A percentile compares a stretch with the other conserved stretches of the same genome.
Conservation (phyloP, 2,113 vertebrate species). For the Neolamprologus falcicula region DNA sequence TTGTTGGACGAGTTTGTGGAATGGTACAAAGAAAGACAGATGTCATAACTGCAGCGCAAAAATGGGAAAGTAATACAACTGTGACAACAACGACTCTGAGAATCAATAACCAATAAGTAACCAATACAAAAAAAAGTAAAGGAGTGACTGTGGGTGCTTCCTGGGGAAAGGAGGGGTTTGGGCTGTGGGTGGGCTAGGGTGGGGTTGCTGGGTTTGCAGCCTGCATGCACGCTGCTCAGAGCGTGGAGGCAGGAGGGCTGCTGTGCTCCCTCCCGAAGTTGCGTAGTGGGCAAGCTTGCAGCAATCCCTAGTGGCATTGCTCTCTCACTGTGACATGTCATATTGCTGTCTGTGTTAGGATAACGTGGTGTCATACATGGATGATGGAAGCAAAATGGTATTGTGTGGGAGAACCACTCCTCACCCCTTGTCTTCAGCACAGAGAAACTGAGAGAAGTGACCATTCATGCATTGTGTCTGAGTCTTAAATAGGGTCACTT, state of each 20-base stretch:
- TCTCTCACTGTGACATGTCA: conserved; percentile 91
- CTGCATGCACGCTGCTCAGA: conserved; percentile 79
- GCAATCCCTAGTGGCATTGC: conserved; percentile 75
- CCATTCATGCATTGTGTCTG: conserved; percentile 49
- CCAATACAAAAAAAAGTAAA: conserved; percentile 45
- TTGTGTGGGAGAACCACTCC: conserved; percentile 53
- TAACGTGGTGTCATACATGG: conserved; percentile 26
- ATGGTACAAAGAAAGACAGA: conserved; percentile 99
- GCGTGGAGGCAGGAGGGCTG: conserved; percentile 68
- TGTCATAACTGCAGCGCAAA: conserved; percentile 78
- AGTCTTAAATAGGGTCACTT: conserved; percentile 55
- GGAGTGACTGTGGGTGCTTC: conserved; percentile 55
- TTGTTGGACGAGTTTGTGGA: conserved; percentile 99
- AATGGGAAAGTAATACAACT: conserved; percentile 30
- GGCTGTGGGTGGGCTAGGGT: conserved; percentile 55
- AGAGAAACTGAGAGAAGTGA: conserved; percentile 43
- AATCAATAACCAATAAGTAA: conserved; percentile 62
- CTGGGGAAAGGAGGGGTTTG: conserved; percentile 26
- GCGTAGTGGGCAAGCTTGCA: conserved; percentile 82
- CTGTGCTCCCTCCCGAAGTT: conserved; percentile 78
- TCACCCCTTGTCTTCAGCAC: conserved; percentile 35
- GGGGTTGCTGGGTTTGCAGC: conserved; percentile 74
- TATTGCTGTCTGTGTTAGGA: conserved; percentile 89
- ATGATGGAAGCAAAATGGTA: conserved; percentile 78
- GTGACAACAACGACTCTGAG: conserved; percentile 63